These are phyloP conservation scores for Motacilla alba DNA, from an alignment of 2,113 vertebrate genomes.

Conservation along the genomic window DNA sequence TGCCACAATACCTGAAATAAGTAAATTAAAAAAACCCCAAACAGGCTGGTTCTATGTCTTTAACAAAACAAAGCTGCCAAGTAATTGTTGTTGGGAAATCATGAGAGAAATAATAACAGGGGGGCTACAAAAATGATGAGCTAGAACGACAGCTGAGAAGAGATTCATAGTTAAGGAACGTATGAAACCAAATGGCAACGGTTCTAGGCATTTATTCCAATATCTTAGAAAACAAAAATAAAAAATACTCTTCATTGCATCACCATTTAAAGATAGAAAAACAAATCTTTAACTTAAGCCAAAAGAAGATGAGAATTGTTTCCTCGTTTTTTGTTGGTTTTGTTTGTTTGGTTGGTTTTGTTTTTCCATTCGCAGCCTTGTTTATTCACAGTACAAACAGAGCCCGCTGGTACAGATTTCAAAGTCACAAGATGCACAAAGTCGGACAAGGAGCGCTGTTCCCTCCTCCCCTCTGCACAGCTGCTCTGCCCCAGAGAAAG, in stretches of 20 bases:
- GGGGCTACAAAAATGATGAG: not conserved
- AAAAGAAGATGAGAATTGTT: not conserved
- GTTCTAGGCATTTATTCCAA: slow-evolving; percentile 43
- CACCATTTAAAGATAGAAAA: not conserved
- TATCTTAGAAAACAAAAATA: slow-evolving; percentile 26
- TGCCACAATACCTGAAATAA: slow-evolving; percentile 4
- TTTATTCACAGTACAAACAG: slow-evolving; percentile 20
- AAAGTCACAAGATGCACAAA: not conserved
- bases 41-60: not conserved
- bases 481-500: not conserved
- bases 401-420: not conserved
- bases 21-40: not conserved
- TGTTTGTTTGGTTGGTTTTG: not conserved
- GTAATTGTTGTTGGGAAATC: not conserved
- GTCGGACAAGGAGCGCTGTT: not conserved
- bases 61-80: slow-evolving; percentile 31
- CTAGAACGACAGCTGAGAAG: not conserved
- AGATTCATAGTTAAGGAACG: not conserved
- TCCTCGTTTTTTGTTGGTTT: not conserved
- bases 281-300: not conserved
- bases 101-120: not conserved
- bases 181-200: not conserved
- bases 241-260: not conserved
- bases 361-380: not conserved
- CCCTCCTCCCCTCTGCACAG: not conserved